Percentiles rank a stretch among this genome's conserved stretches.
phyloP scores from a whole-genome alignment of 2,113 vertebrate genomes.

The Larimichthys polyactis region DNA sequence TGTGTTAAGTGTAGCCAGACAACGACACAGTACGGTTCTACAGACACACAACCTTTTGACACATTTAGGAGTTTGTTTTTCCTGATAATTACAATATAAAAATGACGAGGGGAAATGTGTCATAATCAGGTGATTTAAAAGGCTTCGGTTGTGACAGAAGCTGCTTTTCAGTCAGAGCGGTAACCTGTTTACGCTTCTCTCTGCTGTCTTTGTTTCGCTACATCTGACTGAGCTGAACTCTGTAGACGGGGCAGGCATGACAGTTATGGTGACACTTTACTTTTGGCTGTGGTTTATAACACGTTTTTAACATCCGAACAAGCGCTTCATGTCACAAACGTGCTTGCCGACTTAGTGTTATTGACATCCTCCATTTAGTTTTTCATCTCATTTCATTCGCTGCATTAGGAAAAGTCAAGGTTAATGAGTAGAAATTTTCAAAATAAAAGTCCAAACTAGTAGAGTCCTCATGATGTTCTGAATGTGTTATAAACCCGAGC shows the following conservation, averaged over 20 bases:
- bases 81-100: background rate
- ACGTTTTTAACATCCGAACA: background rate
- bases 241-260: constrained; percentile 37
- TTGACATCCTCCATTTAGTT: background rate
- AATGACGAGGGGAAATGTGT: background rate
- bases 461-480: background rate
- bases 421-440: background rate
- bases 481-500: constrained; percentile 35
- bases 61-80: background rate
- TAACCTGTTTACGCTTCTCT: constrained; percentile 26
- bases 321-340: background rate
- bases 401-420: too few relatives aligned
- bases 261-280: constrained; percentile 29
- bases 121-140: constrained; percentile 20
- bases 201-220: constrained; percentile 43
- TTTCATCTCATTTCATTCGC: background rate
- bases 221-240: constrained; percentile 37
- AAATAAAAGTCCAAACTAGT: constrained; percentile 15
- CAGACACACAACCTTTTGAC: background rate
- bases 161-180: constrained; percentile 33
- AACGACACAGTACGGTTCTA: too few relatives aligned
- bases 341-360: background rate
- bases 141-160: constrained; percentile 13
- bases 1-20: background rate
- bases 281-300: constrained; percentile 55